phyloP scores from a whole-genome alignment of 1,140 invertebrate genomes.

The Pentalonia nigronervosa region DNA sequence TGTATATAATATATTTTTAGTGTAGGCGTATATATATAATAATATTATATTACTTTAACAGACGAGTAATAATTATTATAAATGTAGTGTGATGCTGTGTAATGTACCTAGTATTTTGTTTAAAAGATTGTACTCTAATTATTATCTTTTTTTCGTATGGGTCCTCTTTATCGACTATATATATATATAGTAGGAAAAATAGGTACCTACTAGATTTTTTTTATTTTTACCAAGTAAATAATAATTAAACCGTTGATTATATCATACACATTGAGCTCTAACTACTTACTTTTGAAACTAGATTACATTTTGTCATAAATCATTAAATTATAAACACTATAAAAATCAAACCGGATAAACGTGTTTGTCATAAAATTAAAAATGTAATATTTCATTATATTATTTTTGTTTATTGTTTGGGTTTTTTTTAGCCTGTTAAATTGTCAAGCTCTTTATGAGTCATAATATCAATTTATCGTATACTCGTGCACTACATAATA shows the following conservation, averaged over 20 bases:
- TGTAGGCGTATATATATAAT: not conserved
- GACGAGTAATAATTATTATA: not conserved
- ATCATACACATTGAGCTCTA: not conserved
- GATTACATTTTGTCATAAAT: not conserved
- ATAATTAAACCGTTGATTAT: not conserved
- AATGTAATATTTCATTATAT: not conserved
- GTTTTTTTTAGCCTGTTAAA: not conserved
- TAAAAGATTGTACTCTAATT: not conserved
- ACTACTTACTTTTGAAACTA: not conserved
- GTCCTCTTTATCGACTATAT: not conserved
- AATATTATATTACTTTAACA: not conserved
- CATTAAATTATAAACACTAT: not conserved
- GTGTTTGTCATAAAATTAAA: not conserved
- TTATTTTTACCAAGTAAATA: too few relatives aligned
- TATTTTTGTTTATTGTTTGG: not conserved
- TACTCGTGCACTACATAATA: not conserved
- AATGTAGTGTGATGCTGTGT: too few relatives aligned
- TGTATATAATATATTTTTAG: not conserved
- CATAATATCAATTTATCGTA: not conserved
- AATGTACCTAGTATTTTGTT: not conserved
- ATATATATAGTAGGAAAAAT: too few relatives aligned
- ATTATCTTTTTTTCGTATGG: not conserved
- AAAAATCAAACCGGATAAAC: not conserved
- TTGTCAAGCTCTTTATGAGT: not conserved
- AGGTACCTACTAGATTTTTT: not conserved